Evolutionary conservation across 2,888 invertebrate genomes (phyloP), one percentile per base, ranked within the genome.

Genomic region (Julus scandinavius): DNA sequence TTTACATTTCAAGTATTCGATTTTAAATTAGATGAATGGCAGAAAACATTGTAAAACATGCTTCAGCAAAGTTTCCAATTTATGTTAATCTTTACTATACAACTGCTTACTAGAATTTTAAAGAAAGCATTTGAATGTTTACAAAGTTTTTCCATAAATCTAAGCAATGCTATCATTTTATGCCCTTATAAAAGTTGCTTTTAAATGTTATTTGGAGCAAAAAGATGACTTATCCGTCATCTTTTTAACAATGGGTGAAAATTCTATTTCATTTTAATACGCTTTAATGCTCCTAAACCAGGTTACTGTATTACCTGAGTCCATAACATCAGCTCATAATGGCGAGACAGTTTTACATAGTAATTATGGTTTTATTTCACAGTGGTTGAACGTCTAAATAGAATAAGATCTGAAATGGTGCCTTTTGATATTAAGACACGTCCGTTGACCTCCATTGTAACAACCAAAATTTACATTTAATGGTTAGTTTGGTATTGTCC

Each of bases 391-490:
- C 72, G 20, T 72, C 20, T 58, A 58, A 58, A 58, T 17, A 58
- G 58, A 5, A 1, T 58, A 58, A 63, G 63, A 54, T 4, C 5
- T 63, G 63, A 29, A 72, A 72, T 20, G 72, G 20, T 20, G 11
- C 29, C 20, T 72, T 72, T 29, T 29, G 7, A 2, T 72, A 9
- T 20, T 20, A 72, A 72, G 0, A 9, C 1, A 9, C 1, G 63
- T 20, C 63, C 63, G 29, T 20, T 72, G 72, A 72, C 72, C 72
- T 72, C 72, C 72, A 29, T 72, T 72, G 72, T 72, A 54, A 29
- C 20, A 72, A 7, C 20, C 0, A 29, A 72, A 29, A 11, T 20
- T 29, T 72, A 9, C 72, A 29, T 72, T 72, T 72, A 72, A 72
- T 29, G 17, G 63, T 7, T 5, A 15, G 20, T 1, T 63, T n/a